Evolutionary conservation across 2,888 invertebrate species (phyloP).

Genomic region (Autographa gamma): DNA sequence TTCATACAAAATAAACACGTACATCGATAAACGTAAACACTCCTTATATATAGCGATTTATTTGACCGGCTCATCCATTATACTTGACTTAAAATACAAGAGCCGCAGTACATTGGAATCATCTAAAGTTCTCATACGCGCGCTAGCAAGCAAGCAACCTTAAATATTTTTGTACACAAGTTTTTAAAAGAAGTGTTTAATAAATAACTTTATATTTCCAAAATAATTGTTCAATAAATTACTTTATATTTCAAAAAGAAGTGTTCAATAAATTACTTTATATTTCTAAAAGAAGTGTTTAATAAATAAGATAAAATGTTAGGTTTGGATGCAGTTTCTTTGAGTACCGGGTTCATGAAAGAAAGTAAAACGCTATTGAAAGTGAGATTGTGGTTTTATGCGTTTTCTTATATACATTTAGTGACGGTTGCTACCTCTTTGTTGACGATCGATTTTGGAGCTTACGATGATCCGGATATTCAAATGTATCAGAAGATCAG

Average conservation of each 20-base stretch:
- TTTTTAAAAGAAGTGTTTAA: no score
- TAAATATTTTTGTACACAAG: conserved; percentile 11
- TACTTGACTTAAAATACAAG: conserved; percentile 49
- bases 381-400: conserved; percentile 72
- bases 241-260: background rate
- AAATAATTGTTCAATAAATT: no score
- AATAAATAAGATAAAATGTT: conserved; percentile 56
- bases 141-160: conserved; percentile 17
- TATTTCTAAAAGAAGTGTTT: background rate
- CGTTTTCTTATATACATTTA: conserved; percentile 65
- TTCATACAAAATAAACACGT: background rate
- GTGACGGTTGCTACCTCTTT: conserved; percentile 64
- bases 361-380: conserved; percentile 68
- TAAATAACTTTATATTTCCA: no score
- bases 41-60: conserved; percentile 54
- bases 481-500: conserved; percentile 70
- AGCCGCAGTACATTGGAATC: conserved; percentile 51
- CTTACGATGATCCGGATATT: conserved; percentile 69
- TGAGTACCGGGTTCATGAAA: conserved; percentile 59
- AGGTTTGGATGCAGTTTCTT: conserved; percentile 52
- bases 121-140: conserved; percentile 47
- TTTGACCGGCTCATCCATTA: conserved; percentile 50
- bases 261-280: background rate
- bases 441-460: conserved; percentile 73
- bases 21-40: conserved; percentile 15